phyloP scores from a whole-genome alignment of 1,140 invertebrate genomes.

The Ceratoteleas bidentatus region DNA sequence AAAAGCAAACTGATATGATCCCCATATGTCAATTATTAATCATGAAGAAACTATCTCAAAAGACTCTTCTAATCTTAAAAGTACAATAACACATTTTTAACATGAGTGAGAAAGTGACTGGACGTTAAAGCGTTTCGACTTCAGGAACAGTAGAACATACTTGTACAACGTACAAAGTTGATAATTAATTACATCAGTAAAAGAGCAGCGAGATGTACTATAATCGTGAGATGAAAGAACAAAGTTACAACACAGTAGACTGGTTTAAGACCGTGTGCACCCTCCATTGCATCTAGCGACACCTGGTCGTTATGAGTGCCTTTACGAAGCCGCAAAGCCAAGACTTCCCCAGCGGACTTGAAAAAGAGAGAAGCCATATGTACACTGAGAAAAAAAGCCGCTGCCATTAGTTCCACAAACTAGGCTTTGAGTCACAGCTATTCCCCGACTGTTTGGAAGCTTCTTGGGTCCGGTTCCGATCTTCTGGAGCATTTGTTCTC shows the following conservation, averaged over 20 bases:
- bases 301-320: constrained; percentile 54
- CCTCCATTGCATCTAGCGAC: constrained; percentile 50
- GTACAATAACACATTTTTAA: too few species aligned
- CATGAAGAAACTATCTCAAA: too few species aligned
- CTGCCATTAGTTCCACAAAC: constrained; percentile 35
- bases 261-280: constrained; percentile 47
- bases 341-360: constrained; percentile 62
- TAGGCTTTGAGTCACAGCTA: constrained; percentile 13
- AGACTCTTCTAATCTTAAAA: too few species aligned
- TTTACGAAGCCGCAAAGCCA: constrained; percentile 65
- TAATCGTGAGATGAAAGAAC: constrained; percentile 46
- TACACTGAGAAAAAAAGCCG: constrained; percentile 60
- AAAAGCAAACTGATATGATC: too few species aligned
- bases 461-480: not conserved
- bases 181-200: not conserved
- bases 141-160: too few species aligned
- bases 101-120: too few species aligned
- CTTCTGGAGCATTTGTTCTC: constrained; percentile 45
- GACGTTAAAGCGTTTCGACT: too few species aligned
- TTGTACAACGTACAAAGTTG: too few species aligned
- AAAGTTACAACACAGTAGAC: constrained; percentile 50
- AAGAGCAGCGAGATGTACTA: constrained; percentile 19
- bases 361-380: constrained; percentile 54
- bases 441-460: too few species aligned
- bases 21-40: too few species aligned